Conservation (phyloP, 1,140 invertebrate genomes). For the Drosophila santomea region DNA sequence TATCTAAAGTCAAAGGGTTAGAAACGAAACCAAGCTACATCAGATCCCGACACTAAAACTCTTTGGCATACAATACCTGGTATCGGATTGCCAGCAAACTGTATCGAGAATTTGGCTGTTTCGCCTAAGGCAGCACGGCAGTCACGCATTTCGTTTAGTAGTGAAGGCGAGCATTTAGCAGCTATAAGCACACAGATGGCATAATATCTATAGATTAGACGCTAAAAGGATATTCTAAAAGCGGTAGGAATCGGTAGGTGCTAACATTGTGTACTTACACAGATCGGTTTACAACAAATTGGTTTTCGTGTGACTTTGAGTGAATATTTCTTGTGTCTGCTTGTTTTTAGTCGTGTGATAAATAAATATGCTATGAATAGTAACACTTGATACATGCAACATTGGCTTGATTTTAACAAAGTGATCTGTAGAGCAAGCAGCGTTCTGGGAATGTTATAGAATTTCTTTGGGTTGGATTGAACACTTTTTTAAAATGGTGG, state of each 20-base stretch:
- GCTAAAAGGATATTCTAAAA: constrained; percentile 40
- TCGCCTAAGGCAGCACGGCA: constrained; percentile 90
- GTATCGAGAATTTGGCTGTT: constrained; percentile 90
- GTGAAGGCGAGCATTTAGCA: constrained; percentile 91
- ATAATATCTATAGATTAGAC: constrained; percentile 64
- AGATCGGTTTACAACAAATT: constrained; percentile 1
- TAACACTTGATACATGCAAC: constrained; percentile 30
- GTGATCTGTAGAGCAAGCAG: constrained; percentile 51
- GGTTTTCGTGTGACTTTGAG: constrained; percentile 6
- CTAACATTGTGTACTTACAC: constrained; percentile 55
- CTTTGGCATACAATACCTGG: constrained; percentile 88
- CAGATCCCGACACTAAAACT: constrained; percentile 12
- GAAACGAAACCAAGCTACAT: constrained; percentile 57
- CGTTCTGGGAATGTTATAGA: constrained; percentile 71
- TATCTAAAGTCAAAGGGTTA: constrained; percentile 86
- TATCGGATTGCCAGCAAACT: constrained; percentile 92
- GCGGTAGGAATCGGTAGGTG: constrained; percentile 2
- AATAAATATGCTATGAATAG: constrained; percentile 5
- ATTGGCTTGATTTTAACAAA: constrained; percentile 8
- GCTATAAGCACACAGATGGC: constrained; percentile 86
- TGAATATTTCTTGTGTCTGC: constrained; percentile 41
- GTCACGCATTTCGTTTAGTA: constrained; percentile 92
- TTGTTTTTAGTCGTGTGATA: constrained; percentile 24
- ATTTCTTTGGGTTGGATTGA: constrained; percentile 59
- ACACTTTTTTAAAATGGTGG: constrained; percentile 19